Base-by-base conservation (phyloP, 1,140 invertebrate genomes). In the Scaptomyza pallida region DNA sequence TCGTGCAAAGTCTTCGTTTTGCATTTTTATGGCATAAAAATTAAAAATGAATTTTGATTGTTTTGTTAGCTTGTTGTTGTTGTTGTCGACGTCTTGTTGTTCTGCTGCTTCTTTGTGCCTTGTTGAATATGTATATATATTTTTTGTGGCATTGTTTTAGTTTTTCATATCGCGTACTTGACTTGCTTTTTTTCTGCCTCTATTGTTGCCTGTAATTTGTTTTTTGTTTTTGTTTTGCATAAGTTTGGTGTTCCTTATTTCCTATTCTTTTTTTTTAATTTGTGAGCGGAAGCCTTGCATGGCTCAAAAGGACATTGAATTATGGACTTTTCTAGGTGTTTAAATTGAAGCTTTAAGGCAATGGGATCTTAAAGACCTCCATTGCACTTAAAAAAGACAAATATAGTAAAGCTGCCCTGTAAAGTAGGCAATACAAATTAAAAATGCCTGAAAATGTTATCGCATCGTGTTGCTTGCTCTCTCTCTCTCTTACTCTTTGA, bases 31-130 rank as follows among this genome's bases (percentile, higher is more conserved):
- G 82, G 82, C 75, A 86, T 86, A 89, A 86, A 86, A 86, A 86
- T 86, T 89, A 86, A 86, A 86, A 86, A 86, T 78, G 81, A 86
- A 86, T 88, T 89, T 86, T 88, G 81, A 89, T 86, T 86, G 82
- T 86, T 86, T 85, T 88, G 55, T 70, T 77, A 74, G 59, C 72
- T 56, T 56, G 55, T 71, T 75, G 60, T 64, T 60, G 8, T 37
- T 54, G 19, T 59, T 45, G n/a, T 54, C 62, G 13, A 37, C 67
- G 33, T 56, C 17, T 70, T 30, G 15, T 30, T 48, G 15, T 30
- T 48, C n/a, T 33, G 30, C 41, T 43, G 26, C 45, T 43, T 47
- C 35, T 54, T 35, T 17, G 23, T 63, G 16, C 51, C 60, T 35
- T 43, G 40, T 41, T 62, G 40, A 50, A 62, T 55, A 33, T 37